Evolutionary conservation across 1,140 invertebrate genomes (phyloP), one percentile per base, ranked within the genome.

Genomic region (Brachionus paranguensis): DNA sequence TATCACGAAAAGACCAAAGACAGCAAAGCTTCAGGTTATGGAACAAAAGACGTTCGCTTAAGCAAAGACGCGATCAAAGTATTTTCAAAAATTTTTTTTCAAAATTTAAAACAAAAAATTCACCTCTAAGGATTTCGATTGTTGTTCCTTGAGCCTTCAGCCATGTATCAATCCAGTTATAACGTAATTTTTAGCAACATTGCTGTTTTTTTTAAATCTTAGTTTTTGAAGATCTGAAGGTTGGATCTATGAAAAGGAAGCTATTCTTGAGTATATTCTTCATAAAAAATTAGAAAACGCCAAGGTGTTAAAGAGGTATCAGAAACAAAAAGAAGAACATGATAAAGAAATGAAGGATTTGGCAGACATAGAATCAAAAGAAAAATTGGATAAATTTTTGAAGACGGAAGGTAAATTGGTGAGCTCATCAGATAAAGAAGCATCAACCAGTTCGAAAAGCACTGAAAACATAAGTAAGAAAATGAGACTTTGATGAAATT

Each of bases 1-100:
- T 99, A 99, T 87, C 94, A 98, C 87, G 98, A 99, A 88, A 96
- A 97, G 88, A 94, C 96, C 88, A 98, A 96, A 87, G 98, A 99
- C 88, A 95, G 95, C 7, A 92, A 93, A 74, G 92, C 93, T 17
- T 96, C 95, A n/a, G 95, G 95, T 92, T 92, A 91, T 87, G 91
- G 92, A 5, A 90, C 89, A 14, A 87, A 90, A 81, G 86, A 87
- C 53, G 86, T 89, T 87, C 91, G 97, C 86, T 91, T 99, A 60
- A 96, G 96, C 3, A 97, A 97, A 89, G 97, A 99, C 91, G 97
- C 96, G 0, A 92, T 99, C 0, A 98, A 98, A 12, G 72, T 76
- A 37, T 70, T 41, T 5, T 37, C 33, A 6, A 37, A 7, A 6
- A 6, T 7, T 37, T 37, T 37, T 37, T 37, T 1, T 2, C 5